Conservation (phyloP, 2,888 invertebrate genomes). For the Stramonita haemastoma region DNA sequence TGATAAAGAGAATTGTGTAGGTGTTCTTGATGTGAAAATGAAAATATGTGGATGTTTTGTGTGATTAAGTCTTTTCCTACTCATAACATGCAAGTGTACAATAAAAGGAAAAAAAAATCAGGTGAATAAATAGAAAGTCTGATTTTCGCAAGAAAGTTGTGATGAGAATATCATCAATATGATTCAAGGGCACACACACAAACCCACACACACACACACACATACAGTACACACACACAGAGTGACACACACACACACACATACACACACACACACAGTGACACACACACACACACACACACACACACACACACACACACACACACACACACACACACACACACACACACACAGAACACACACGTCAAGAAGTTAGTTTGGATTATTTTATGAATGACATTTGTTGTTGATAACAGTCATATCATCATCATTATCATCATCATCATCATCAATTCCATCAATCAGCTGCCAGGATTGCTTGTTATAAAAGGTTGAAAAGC, state of each 20-base stretch:
- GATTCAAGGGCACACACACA: too few relatives aligned
- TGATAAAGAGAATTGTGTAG: too few relatives aligned
- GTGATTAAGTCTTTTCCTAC: too few relatives aligned
- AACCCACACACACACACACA: too few relatives aligned
- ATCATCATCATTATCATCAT: not conserved
- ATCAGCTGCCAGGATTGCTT: slow-evolving; percentile 20
- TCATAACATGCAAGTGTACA: too few relatives aligned
- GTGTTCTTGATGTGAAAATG: too few relatives aligned
- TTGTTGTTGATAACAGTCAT: slow-evolving; percentile 8
- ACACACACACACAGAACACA: not conserved
- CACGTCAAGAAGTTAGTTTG: not conserved
- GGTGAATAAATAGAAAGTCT: too few relatives aligned
- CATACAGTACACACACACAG: not conserved
- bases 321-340: not conserved
- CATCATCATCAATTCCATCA: not conserved
- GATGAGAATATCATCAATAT: too few relatives aligned
- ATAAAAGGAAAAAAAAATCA: too few relatives aligned
- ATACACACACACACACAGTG: not conserved
- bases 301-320: not conserved
- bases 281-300: not conserved
- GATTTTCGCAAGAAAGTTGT: too few relatives aligned
- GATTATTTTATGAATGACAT: slow-evolving; percentile 26
- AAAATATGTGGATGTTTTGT: too few relatives aligned
- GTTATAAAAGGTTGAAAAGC: slow-evolving; percentile 20
- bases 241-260: not conserved